phyloP scores from a whole-genome alignment of 2,797 vertebrate genomes.

The Lagodon rhomboides region DNA sequence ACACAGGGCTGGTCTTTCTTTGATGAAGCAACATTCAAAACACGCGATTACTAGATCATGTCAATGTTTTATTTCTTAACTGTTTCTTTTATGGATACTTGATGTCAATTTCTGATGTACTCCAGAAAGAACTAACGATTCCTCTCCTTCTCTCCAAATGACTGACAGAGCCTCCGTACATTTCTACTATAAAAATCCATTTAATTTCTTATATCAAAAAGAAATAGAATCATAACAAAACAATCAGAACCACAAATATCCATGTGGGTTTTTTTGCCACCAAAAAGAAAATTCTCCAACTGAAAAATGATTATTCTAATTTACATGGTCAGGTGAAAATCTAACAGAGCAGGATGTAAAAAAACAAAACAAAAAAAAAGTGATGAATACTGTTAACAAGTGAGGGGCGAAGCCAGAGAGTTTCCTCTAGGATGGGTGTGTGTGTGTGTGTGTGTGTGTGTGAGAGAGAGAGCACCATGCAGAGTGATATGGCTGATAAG shows the following conservation, averaged over 20 bases:
- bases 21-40: conserved; percentile 67
- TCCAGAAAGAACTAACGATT: conserved; percentile 87
- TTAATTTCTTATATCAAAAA: conserved; percentile 88
- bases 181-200: conserved; percentile 92
- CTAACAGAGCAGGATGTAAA: conserved; percentile 61
- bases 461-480: conserved; percentile 78
- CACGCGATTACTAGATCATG: conserved; percentile 65
- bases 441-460: conserved; percentile 39
- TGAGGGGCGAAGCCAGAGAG: conserved; percentile 62
- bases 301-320: conserved; percentile 79
- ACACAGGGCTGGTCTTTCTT: conserved; percentile 9
- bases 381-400: conserved; percentile 79
- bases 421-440: conserved; percentile 61
- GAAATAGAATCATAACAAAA: conserved; percentile 83
- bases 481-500: conserved; percentile 76
- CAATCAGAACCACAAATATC: conserved; percentile 84
- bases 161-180: conserved; percentile 84
- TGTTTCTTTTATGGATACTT: conserved; percentile 81
- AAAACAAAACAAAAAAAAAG: conserved; percentile 14
- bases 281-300: conserved; percentile 78
- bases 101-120: conserved; percentile 82
- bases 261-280: conserved; percentile 80
- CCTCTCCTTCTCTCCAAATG: conserved; percentile 81
- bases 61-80: conserved; percentile 88
- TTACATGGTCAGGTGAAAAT: conserved; percentile 69